phyloP scores from a whole-genome alignment of 2,888 invertebrate genomes.

The Heteropelma amictum region DNA sequence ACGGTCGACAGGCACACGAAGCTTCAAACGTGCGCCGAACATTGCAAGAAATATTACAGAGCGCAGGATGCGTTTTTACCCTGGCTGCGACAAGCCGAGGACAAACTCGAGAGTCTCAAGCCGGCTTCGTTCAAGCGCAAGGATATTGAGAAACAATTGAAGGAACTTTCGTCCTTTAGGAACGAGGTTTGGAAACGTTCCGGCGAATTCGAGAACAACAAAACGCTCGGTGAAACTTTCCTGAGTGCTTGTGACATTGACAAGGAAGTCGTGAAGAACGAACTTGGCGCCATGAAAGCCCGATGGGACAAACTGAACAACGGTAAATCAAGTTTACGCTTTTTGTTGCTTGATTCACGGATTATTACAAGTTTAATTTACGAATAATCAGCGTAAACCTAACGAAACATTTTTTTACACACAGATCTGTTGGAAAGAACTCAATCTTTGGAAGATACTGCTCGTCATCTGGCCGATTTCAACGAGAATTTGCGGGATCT shows the following conservation, averaged over 20 bases:
- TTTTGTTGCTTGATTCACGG: not conserved
- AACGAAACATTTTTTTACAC: conserved; percentile 5
- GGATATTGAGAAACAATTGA: conserved; percentile 92
- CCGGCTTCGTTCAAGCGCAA: conserved; percentile 90
- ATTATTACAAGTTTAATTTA: not conserved
- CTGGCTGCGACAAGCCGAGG: conserved; percentile 93
- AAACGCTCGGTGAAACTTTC: conserved; percentile 92
- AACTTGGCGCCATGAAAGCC: conserved; percentile 89
- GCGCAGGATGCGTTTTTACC: conserved; percentile 91
- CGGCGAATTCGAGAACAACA: conserved; percentile 94
- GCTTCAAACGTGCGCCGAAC: conserved; percentile 91
- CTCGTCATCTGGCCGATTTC: conserved; percentile 90
- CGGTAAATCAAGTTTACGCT: conserved; percentile 76
- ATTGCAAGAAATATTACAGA: conserved; percentile 92
- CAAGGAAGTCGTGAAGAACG: conserved; percentile 91
- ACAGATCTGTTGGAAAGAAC: conserved; percentile 86
- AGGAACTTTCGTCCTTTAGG: conserved; percentile 92
- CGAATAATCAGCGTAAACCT: not conserved
- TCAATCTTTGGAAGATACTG: conserved; percentile 90
- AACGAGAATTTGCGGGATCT: conserved; percentile 90
- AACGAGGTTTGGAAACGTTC: conserved; percentile 96
- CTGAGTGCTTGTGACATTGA: conserved; percentile 93
- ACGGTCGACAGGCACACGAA: conserved; percentile 91
- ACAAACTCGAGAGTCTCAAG: conserved; percentile 87
- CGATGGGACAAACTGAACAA: conserved; percentile 96